Percentiles rank a stretch among this genome's conserved stretches.
Evolutionary conservation across 2,113 vertebrate genomes (phyloP).

Genomic region (Nothoprocta perdicaria): DNA sequence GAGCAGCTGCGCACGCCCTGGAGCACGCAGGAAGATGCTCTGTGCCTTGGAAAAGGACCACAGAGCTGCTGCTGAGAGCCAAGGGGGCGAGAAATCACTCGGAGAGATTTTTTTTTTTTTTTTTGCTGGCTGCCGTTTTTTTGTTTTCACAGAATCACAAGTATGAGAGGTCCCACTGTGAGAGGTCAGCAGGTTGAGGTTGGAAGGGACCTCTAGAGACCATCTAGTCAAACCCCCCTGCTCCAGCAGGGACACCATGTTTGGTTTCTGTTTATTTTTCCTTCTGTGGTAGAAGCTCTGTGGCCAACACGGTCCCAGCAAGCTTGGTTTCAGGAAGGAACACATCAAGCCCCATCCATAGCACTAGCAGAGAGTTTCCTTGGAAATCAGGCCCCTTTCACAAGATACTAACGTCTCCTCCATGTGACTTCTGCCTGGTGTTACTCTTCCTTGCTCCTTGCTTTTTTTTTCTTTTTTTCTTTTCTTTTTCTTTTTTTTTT

Average conservation of each 20-base stretch:
- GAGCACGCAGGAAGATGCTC: neutral
- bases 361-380: neutral
- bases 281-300: neutral
- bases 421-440: neutral
- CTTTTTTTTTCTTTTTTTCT: too few relatives aligned
- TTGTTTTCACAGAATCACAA: too few relatives aligned
- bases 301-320: neutral
- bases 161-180: too few relatives aligned
- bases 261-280: neutral
- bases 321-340: neutral
- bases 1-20: too few relatives aligned
- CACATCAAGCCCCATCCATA: too few relatives aligned
- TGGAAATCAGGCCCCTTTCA: neutral
- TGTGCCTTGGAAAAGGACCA: neutral
- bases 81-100: neutral
- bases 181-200: too few relatives aligned
- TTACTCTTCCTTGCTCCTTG: neutral
- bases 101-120: neutral
- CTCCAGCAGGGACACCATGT: too few relatives aligned
- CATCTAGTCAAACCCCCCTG: too few relatives aligned
- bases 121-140: too few relatives aligned
- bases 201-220: too few relatives aligned
- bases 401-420: neutral
- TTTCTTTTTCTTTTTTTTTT: too few relatives aligned
- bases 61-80: neutral